phyloP scores from a whole-genome alignment of 2,888 invertebrate genomes.

The Trachelus iudaicus region DNA sequence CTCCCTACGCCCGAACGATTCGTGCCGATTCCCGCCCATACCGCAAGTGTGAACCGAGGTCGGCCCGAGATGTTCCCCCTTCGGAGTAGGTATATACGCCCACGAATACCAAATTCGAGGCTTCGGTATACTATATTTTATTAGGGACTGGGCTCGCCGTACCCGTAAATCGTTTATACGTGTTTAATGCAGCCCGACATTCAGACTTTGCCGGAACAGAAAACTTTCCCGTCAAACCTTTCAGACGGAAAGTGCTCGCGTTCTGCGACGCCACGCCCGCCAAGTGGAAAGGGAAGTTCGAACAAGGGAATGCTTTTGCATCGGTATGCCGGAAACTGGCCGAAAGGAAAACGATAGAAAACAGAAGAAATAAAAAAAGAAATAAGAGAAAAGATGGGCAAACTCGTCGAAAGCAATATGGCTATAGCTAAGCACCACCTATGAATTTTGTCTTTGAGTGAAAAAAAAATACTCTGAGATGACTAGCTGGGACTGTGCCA shows the following conservation, averaged over 20 bases:
- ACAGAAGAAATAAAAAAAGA: neutral
- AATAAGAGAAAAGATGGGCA: constrained; percentile 6
- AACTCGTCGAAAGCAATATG: constrained; percentile 37
- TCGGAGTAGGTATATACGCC: neutral
- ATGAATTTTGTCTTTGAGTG: neutral
- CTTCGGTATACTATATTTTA: constrained; percentile 10
- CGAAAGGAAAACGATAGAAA: constrained; percentile 28
- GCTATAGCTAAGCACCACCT: constrained; percentile 7
- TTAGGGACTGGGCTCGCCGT: constrained; percentile 25
- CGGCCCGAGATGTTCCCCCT: neutral
- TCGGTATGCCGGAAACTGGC: constrained; percentile 51
- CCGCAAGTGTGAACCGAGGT: neutral
- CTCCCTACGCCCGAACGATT: neutral
- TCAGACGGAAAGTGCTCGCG: constrained; percentile 45
- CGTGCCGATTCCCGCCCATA: neutral
- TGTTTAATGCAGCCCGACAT: constrained; percentile 58
- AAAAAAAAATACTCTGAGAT: neutral
- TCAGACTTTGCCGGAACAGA: constrained; percentile 32
- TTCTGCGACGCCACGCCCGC: constrained; percentile 30
- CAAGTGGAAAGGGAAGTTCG: constrained; percentile 25
- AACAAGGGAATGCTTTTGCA: constrained; percentile 65
- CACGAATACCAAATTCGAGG: neutral
- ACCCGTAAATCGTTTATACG: constrained; percentile 61
- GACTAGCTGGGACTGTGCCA: neutral
- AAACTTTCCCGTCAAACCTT: constrained; percentile 56